Percentiles rank a stretch among this genome's conserved stretches.
Evolutionary conservation across 2,797 vertebrate genomes (phyloP).

Genomic region (Smutsia temminckii): DNA sequence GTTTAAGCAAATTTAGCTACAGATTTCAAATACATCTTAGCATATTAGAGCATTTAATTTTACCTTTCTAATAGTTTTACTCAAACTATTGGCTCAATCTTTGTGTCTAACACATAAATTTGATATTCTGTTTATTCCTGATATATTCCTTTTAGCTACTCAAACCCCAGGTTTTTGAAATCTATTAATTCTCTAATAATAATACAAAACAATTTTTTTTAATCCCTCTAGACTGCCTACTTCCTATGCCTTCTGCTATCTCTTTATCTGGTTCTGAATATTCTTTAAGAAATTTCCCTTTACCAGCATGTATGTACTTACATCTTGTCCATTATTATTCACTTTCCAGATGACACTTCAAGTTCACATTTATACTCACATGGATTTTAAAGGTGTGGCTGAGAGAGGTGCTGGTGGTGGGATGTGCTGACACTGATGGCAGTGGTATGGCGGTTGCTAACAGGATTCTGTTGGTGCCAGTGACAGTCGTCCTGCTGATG

Average conservation of each 20-base stretch:
- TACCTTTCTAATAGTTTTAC: not conserved
- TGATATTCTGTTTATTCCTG: not conserved
- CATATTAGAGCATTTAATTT: not conserved
- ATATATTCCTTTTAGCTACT: not conserved
- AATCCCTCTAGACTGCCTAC: not conserved
- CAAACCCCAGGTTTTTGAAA: not conserved
- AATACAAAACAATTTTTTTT: not conserved
- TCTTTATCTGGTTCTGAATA: not conserved
- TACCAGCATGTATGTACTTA: not conserved
- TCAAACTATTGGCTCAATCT: not conserved
- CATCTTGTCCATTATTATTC: not conserved
- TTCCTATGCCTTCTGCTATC: not conserved
- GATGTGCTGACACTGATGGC: not conserved
- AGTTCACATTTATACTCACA: not conserved
- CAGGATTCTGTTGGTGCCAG: fast-evolving
- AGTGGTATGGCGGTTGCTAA: not conserved
- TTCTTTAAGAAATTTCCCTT: not conserved
- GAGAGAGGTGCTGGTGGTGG: not conserved
- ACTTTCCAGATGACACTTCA: not conserved
- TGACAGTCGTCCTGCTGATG: too few relatives aligned
- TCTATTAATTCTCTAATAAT: not conserved
- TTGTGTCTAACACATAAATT: not conserved
- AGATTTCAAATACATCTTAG: not conserved
- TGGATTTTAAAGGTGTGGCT: not conserved
- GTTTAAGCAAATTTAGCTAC: not conserved